Percentiles rank a stretch among this genome's conserved stretches.
Conservation (phyloP, 2,888 invertebrate species). For the Trachelus troglodyta region DNA sequence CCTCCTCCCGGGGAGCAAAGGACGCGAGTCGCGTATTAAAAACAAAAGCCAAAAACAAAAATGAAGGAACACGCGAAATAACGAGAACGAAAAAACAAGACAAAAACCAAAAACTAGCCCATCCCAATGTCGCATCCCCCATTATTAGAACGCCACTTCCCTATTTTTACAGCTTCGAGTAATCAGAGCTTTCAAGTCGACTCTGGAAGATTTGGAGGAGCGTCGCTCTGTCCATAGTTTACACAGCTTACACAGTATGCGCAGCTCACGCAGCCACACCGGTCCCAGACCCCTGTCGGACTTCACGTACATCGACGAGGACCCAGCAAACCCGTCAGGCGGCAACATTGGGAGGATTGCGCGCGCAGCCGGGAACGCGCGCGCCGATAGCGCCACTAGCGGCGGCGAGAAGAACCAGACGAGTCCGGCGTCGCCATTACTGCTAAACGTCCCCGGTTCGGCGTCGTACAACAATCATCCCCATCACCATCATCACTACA, state of each 20-base stretch:
- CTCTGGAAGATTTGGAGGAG: conserved; percentile 99
- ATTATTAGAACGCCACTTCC: conserved; percentile 67
- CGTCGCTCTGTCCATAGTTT: conserved; percentile 98
- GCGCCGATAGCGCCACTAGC: conserved; percentile 72
- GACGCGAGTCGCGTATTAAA: background rate
- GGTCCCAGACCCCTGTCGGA: conserved; percentile 81
- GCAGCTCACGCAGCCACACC: conserved; percentile 81
- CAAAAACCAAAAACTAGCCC: conserved; percentile 44
- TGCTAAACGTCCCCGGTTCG: conserved; percentile 61
- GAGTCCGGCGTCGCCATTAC: conserved; percentile 60
- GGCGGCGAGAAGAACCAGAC: conserved; percentile 50
- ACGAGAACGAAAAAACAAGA: conserved; percentile 18
- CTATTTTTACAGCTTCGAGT: conserved; percentile 98
- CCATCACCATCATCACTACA: conserved; percentile 47
- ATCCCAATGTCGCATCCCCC: conserved; percentile 51
- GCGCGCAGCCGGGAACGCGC: conserved; percentile 68
- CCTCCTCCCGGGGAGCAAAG: background rate
- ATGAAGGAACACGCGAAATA: conserved; percentile 14
- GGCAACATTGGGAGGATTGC: conserved; percentile 41
- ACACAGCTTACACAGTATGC: conserved; percentile 90
- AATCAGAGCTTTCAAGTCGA: conserved; percentile 99
- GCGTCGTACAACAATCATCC: conserved; percentile 47
- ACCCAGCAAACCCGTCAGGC: conserved; percentile 68
- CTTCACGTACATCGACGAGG: conserved; percentile 87
- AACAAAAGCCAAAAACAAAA: conserved; percentile 15